These are phyloP conservation scores for Apamea crenata DNA, from an alignment of 2,888 invertebrate species.

Conservation along the genomic window DNA sequence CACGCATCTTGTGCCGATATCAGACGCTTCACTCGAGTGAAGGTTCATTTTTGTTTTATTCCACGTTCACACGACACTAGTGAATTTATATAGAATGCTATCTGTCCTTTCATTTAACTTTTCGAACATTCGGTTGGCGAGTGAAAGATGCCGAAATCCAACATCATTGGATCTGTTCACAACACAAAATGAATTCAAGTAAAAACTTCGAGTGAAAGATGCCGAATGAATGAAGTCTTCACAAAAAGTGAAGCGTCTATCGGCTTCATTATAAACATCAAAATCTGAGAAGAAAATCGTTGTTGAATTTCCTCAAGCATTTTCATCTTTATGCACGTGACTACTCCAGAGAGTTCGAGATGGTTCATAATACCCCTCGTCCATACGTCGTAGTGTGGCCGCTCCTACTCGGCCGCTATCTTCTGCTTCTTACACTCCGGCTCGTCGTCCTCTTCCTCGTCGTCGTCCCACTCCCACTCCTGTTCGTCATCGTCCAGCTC, in stretches of 20 bases:
- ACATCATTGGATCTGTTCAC: background rate
- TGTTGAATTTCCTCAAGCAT: background rate
- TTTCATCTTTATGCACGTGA: background rate
- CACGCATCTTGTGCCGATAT: background rate
- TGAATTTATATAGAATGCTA: background rate
- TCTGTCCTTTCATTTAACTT: background rate
- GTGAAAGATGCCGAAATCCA: no score
- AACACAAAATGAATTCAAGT: background rate
- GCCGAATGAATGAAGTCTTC: background rate
- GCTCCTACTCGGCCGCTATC: slow-evolving; percentile 35
- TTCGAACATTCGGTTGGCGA: background rate
- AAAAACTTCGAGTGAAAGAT: background rate
- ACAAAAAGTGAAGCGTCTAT: background rate
- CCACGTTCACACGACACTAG: background rate
- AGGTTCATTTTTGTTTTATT: background rate
- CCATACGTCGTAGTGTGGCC: background rate
- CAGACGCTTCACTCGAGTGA: background rate
- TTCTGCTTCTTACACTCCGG: slow-evolving; percentile 77
- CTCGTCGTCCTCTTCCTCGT: slow-evolving; percentile 85
- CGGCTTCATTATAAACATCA: background rate
- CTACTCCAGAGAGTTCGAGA: background rate
- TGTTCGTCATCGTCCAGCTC: slow-evolving; percentile 77
- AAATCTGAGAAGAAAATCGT: background rate
- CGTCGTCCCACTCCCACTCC: slow-evolving; percentile 87
- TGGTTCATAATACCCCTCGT: no score